Evolutionary conservation across 2,888 invertebrate genomes (phyloP).

Genomic region (Rotaria macrura): DNA sequence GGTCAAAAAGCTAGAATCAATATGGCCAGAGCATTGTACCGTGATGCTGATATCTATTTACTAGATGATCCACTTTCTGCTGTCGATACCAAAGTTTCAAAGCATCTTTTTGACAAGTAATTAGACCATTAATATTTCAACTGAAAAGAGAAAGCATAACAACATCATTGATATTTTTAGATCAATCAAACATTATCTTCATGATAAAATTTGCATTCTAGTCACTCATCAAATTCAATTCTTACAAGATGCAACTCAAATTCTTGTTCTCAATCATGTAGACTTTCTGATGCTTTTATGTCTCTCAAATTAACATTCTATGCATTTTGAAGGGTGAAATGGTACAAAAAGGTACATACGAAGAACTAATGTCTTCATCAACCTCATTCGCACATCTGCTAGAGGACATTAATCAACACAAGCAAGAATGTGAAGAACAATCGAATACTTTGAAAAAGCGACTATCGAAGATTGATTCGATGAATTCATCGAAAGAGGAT

Average conservation of each 20-base stretch:
- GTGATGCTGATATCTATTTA: constrained; percentile 61
- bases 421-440: not conserved
- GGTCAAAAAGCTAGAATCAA: constrained; percentile 72
- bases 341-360: not conserved
- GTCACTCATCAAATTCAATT: constrained; percentile 77
- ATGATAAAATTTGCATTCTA: constrained; percentile 63
- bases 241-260: constrained; percentile 47
- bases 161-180: too few relatives aligned
- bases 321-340: not conserved
- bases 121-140: not conserved
- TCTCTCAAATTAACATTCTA: too few relatives aligned
- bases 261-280: constrained; percentile 47
- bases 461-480: not conserved
- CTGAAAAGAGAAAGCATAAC: too few relatives aligned
- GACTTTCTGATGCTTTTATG: not conserved
- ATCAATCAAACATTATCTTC: constrained; percentile 49
- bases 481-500: not conserved
- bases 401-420: not conserved
- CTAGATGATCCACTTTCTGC: constrained; percentile 60
- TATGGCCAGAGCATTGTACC: constrained; percentile 44
- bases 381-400: not conserved
- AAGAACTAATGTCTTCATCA: not conserved
- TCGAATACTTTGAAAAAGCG: not conserved
- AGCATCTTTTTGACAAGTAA: constrained; percentile 71
- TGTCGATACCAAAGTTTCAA: constrained; percentile 80